Evolutionary conservation across 2,797 vertebrate species (phyloP).

Genomic region (Gymnocypris eckloni): DNA sequence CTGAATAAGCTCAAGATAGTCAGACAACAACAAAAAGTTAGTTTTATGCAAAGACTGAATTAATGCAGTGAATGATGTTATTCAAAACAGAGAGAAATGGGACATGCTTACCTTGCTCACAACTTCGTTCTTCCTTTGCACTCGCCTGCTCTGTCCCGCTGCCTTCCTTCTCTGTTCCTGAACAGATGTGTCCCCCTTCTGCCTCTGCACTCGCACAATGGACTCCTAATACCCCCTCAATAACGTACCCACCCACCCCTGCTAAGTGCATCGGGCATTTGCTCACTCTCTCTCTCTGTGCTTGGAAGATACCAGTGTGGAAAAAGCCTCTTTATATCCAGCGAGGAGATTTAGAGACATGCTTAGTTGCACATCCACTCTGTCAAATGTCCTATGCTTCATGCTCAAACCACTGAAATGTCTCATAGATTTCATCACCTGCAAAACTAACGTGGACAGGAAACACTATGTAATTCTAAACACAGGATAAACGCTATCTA

Average conservation of each 20-base stretch:
- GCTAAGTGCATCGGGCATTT: slow-evolving; percentile 41
- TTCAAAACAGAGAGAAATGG: neutral
- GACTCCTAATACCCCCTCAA: slow-evolving; percentile 51
- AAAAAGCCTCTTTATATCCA: slow-evolving; percentile 51
- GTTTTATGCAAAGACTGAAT: neutral
- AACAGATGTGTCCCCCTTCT: slow-evolving; percentile 71
- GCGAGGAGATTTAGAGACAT: slow-evolving; percentile 50
- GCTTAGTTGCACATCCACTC: slow-evolving; percentile 14
- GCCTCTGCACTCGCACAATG: slow-evolving; percentile 56
- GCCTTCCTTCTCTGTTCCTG: slow-evolving; percentile 45
- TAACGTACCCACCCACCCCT: slow-evolving; percentile 12
- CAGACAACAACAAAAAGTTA: neutral
- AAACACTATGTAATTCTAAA: neutral
- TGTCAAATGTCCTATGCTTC: neutral
- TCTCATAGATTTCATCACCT: slow-evolving; percentile 13
- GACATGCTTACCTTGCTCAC: slow-evolving; percentile 61
- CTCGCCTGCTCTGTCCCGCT: slow-evolving; percentile 24
- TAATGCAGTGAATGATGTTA: neutral
- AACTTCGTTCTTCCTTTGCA: slow-evolving; percentile 26
- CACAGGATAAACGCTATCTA: neutral
- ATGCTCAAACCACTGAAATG: neutral
- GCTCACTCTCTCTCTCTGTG: slow-evolving; percentile 31
- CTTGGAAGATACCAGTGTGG: slow-evolving; percentile 29
- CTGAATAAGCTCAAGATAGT: neutral
- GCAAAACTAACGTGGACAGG: neutral